Conservation (phyloP, 2,888 invertebrate genomes). For the Morpho deidamia region DNA sequence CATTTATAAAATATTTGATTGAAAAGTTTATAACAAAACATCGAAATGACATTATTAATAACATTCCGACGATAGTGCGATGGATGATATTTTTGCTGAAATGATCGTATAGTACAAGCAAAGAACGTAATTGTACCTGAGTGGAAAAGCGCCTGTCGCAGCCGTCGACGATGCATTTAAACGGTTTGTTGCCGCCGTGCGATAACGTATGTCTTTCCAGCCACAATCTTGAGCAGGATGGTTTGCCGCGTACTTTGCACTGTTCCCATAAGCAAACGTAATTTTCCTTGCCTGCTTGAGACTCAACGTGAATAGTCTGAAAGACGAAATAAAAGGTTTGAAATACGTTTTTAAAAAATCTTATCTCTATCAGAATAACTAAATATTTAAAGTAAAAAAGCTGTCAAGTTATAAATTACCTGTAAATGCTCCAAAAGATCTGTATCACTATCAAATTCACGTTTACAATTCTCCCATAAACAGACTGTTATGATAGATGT, state of each 20-base stretch:
- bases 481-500: slow-evolving; percentile 80
- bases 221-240: slow-evolving; percentile 95
- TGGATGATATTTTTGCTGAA: not conserved
- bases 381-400: not conserved
- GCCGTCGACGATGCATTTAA: slow-evolving; percentile 96
- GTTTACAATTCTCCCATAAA: slow-evolving; percentile 90
- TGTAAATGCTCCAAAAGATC: slow-evolving; percentile 93
- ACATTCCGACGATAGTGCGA: too few species aligned
- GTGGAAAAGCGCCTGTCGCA: slow-evolving; percentile 93
- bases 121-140: slow-evolving; percentile 81
- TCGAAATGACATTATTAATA: too few species aligned
- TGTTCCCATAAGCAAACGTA: slow-evolving; percentile 95
- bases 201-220: slow-evolving; percentile 94
- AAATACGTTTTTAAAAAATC: not conserved
- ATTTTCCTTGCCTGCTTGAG: slow-evolving; percentile 89
- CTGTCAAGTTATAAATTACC: slow-evolving; percentile 60
- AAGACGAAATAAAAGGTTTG: not conserved
- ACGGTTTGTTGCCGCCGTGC: slow-evolving; percentile 95
- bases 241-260: slow-evolving; percentile 95
- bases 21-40: too few species aligned
- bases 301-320: slow-evolving; percentile 89
- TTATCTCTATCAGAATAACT: not conserved
- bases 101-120: slow-evolving; percentile 9
- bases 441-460: slow-evolving; percentile 87
- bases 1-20: too few species aligned